These are phyloP conservation scores for Mythimna ferrago DNA, from an alignment of 2,888 invertebrate species.

Conservation along the genomic window DNA sequence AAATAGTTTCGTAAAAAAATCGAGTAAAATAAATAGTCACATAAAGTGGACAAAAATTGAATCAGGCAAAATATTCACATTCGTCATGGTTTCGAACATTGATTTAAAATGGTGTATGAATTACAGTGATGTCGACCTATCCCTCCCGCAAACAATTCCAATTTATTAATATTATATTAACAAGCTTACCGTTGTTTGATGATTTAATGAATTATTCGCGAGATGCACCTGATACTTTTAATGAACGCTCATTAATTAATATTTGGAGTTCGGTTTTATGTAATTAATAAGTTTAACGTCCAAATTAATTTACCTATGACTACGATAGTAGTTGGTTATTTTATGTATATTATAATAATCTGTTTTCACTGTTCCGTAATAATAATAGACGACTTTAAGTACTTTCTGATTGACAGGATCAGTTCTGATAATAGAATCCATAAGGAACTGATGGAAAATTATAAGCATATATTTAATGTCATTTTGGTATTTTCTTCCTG, in stretches of 20 bases:
- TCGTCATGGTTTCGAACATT: slow-evolving; percentile 22
- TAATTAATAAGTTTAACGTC: slow-evolving; percentile 21
- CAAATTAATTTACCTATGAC: slow-evolving; percentile 29
- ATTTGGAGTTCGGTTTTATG: slow-evolving; percentile 30
- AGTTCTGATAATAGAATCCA: no score
- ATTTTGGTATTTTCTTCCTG: no score
- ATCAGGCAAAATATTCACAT: slow-evolving; percentile 10
- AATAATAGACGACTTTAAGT: background rate
- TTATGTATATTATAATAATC: background rate
- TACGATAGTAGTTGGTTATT: slow-evolving; percentile 15
- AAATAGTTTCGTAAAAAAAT: background rate
- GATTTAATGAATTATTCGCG: slow-evolving; percentile 49
- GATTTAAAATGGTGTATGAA: slow-evolving; percentile 39
- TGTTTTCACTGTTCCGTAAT: no score
- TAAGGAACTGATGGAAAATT: no score
- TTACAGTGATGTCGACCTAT: slow-evolving; percentile 25
- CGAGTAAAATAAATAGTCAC: no score
- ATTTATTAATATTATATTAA: slow-evolving; percentile 54
- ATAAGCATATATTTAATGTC: no score
- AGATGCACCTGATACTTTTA: slow-evolving; percentile 51
- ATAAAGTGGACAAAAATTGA: background rate
- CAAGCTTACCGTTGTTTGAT: slow-evolving; percentile 44
- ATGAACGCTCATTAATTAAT: slow-evolving; percentile 52
- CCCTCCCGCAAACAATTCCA: slow-evolving; percentile 20
- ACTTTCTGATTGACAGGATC: background rate